Evolutionary conservation across 2,113 vertebrate genomes (phyloP).

Genomic region (Loxodonta africana): DNA sequence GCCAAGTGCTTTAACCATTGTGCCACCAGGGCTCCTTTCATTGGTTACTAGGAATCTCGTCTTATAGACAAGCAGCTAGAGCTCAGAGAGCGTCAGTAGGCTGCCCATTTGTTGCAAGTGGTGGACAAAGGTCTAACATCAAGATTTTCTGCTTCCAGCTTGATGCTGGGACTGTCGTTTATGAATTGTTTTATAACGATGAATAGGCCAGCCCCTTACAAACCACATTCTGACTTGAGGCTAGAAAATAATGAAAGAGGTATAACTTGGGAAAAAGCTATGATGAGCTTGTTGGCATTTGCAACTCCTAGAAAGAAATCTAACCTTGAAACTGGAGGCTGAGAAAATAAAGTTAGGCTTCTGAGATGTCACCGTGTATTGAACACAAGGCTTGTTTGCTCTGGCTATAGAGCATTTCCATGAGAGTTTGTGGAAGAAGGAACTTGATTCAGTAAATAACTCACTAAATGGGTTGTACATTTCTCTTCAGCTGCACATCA

Average conservation of each 20-base stretch:
- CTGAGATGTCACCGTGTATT: neutral
- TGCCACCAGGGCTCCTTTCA: neutral
- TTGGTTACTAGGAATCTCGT: neutral
- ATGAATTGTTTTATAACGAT: neutral
- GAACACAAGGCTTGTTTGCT: neutral
- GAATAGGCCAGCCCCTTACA: neutral
- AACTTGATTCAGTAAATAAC: slow-evolving; percentile 40
- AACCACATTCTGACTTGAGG: neutral
- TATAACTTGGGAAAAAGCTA: neutral
- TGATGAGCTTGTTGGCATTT: neutral
- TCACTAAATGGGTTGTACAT: neutral
- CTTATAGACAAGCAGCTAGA: neutral
- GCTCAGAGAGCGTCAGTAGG: neutral
- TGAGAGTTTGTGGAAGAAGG: neutral
- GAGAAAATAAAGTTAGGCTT: neutral
- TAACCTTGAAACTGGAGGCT: neutral
- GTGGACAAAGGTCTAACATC: neutral
- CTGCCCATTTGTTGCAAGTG: neutral
- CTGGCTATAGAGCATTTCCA: neutral
- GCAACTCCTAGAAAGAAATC: neutral
- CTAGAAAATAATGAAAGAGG: neutral
- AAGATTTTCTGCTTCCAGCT: neutral
- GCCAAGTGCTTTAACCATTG: neutral
- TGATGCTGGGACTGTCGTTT: neutral
- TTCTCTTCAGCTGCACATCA: neutral